Conservation (phyloP, 2,888 invertebrate species). For the Ormyrus thymus region DNA sequence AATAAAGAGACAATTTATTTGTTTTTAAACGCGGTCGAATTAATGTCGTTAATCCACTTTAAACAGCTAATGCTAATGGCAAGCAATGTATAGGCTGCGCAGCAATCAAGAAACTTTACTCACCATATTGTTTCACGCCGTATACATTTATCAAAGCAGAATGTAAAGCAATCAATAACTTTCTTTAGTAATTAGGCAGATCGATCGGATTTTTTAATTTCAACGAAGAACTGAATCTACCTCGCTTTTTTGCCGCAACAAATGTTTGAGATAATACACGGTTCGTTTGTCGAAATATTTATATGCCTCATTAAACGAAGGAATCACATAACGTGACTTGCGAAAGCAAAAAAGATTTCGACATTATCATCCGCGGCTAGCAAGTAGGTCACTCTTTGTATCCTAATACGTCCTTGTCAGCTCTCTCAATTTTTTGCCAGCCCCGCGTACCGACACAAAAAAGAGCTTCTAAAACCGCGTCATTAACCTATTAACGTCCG, state of each 20-base stretch:
- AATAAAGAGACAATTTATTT: neutral
- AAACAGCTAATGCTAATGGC: neutral
- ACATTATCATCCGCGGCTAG: neutral
- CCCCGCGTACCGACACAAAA: neutral
- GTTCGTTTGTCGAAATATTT: neutral
- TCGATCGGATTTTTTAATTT: too few relatives aligned
- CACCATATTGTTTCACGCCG: too few relatives aligned
- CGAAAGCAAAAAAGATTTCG: neutral
- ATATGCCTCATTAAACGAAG: neutral
- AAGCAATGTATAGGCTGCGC: neutral
- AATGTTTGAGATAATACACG: neutral
- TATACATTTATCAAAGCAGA: too few relatives aligned
- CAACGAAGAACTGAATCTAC: too few relatives aligned
- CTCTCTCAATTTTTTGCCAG: neutral
- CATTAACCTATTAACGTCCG: neutral
- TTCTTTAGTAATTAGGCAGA: too few relatives aligned
- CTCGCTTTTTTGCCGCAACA: too few relatives aligned
- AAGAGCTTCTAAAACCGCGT: neutral
- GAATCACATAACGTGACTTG: neutral
- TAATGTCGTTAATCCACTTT: neutral
- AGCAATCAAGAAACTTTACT: too few relatives aligned
- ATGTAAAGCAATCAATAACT: too few relatives aligned
- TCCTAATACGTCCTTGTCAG: neutral
- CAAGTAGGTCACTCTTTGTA: constrained; percentile 1
- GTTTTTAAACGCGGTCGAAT: neutral